phyloP scores from a whole-genome alignment of 2,113 vertebrate species.

The Saguinus midas region DNA sequence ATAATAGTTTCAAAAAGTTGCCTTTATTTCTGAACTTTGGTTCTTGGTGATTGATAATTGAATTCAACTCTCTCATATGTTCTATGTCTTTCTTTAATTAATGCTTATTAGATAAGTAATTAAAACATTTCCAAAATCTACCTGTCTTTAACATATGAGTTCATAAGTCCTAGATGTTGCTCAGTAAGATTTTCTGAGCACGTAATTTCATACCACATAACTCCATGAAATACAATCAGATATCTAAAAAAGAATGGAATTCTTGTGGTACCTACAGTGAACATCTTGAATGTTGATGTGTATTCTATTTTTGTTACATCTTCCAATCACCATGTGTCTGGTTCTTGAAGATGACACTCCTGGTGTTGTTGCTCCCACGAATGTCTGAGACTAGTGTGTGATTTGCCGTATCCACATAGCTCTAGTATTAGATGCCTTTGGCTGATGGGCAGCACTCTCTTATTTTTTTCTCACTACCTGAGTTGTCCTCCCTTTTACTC shows the following conservation, averaged over 20 bases:
- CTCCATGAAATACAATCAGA: not conserved
- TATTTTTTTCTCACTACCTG: not conserved
- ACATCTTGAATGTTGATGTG: not conserved
- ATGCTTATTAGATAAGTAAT: not conserved
- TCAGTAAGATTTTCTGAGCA: not conserved
- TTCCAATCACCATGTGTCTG: conserved; percentile 28
- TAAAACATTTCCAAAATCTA: conserved; percentile 24
- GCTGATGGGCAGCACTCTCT: not conserved
- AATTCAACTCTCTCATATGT: not conserved
- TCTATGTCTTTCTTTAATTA: not conserved
- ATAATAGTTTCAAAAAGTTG: not conserved
- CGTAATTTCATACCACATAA: not conserved
- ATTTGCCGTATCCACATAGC: not conserved
- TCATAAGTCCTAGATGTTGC: not conserved
- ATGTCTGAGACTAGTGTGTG: not conserved
- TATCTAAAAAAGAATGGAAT: not conserved
- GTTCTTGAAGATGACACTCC: not conserved
- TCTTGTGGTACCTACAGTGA: not conserved
- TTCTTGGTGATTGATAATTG: not conserved
- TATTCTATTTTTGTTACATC: conserved; percentile 15
- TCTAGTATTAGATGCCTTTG: not conserved
- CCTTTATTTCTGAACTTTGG: conserved; percentile 38
- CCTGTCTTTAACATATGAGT: not conserved
- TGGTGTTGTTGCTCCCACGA: not conserved
- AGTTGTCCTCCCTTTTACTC: not conserved